A percentile compares a stretch with the other conserved stretches of the same genome.
phyloP scores from a whole-genome alignment of 2,888 invertebrate species.

The Lasioglossum morio region DNA sequence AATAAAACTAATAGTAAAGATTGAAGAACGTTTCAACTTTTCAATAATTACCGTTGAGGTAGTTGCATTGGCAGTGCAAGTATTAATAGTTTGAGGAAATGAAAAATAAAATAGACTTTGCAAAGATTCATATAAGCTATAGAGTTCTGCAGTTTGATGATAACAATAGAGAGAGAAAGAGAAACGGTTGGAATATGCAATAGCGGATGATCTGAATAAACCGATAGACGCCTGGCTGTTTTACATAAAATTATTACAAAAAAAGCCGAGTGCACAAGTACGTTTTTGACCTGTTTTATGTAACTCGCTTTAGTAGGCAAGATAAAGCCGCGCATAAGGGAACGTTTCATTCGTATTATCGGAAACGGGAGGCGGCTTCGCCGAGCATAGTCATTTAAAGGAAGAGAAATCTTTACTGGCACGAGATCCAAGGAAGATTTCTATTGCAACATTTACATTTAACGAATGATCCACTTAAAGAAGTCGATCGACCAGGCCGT shows the following conservation, averaged over 20 bases:
- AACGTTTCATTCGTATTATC: conserved; percentile 34
- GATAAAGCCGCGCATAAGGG: conserved; percentile 37
- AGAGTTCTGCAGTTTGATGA: neutral
- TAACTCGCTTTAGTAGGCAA: conserved; percentile 31
- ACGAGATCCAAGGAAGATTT: conserved; percentile 19
- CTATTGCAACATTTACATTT: conserved; percentile 52
- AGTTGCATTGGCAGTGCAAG: neutral
- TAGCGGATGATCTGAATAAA: neutral
- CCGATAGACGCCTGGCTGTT: neutral
- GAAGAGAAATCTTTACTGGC: conserved; percentile 13
- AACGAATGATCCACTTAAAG: conserved; percentile 55
- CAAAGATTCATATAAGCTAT: neutral
- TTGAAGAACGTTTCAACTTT: no score
- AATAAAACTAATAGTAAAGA: no score
- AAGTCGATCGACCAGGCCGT: conserved; percentile 26
- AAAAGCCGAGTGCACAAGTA: neutral
- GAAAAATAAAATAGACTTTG: neutral
- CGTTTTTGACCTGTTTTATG: conserved; percentile 11
- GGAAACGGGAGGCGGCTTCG: conserved; percentile 11
- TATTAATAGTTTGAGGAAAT: neutral
- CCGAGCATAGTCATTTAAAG: conserved; percentile 14
- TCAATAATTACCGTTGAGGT: no score
- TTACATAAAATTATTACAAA: neutral
- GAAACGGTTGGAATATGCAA: neutral
- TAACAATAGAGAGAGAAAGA: neutral